A percentile compares a stretch with the other conserved stretches of the same genome.
Evolutionary conservation across 2,888 invertebrate genomes (phyloP).

Genomic region (Cephus runcator): DNA sequence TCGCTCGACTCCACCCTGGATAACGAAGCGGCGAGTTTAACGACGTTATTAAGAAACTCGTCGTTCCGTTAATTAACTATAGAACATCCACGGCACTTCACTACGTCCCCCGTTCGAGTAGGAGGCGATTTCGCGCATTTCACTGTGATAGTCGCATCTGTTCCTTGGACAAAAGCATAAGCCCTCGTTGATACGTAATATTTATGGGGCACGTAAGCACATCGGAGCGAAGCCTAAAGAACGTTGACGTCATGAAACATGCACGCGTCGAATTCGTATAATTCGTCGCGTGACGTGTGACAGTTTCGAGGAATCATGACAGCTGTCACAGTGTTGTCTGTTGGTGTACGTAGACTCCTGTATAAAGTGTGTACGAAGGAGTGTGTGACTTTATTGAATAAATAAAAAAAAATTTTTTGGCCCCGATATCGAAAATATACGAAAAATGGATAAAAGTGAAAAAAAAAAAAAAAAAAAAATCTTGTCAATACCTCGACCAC

Average conservation of each 20-base stretch:
- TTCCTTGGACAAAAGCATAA: not conserved
- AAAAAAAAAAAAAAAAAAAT: not conserved
- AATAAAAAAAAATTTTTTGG: not conserved
- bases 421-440: not conserved
- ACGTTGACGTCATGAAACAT: not conserved
- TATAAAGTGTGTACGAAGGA: not conserved
- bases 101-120: conserved; percentile 9
- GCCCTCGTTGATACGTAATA: not conserved
- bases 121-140: not conserved
- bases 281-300: not conserved
- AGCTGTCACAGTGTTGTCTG: not conserved
- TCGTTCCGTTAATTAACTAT: conserved; percentile 26
- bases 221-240: not conserved
- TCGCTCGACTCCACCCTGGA: not conserved
- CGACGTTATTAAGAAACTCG: not conserved
- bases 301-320: not conserved
- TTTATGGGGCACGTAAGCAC: not conserved
- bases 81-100: conserved; percentile 50
- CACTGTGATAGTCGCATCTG: not conserved
- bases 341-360: not conserved
- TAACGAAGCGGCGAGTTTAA: not conserved
- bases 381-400: not conserved
- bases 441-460: not conserved
- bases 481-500: too few species aligned
- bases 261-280: not conserved